These are phyloP conservation scores for Bombus soroeensis DNA, from an alignment of 1,140 invertebrate genomes.

Conservation along the genomic window DNA sequence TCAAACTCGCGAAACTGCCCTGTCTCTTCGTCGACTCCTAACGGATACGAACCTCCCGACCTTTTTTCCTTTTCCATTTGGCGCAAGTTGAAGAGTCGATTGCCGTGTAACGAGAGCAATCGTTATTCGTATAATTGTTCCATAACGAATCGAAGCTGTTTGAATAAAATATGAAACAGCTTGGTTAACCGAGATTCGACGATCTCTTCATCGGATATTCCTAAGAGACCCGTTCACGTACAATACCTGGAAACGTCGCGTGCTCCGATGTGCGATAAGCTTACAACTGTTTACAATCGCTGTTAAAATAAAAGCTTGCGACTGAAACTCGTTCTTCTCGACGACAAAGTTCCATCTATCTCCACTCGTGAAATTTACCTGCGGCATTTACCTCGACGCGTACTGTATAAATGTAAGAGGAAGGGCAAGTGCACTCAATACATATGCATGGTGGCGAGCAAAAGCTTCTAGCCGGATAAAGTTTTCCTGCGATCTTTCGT, in stretches of 20 bases:
- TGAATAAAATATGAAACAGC: not conserved
- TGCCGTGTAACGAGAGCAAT: too few species aligned
- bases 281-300: too few species aligned
- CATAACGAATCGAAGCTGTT: not conserved
- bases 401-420: not conserved
- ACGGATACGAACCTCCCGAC: too few species aligned
- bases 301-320: too few species aligned
- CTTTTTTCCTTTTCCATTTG: too few species aligned
- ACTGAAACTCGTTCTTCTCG: too few species aligned
- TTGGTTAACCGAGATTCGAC: not conserved
- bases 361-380: not conserved
- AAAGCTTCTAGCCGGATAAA: not conserved
- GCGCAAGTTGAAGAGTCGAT: too few species aligned
- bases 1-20: too few species aligned
- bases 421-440: not conserved
- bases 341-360: too few species aligned
- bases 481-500: not conserved
- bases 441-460: not conserved
- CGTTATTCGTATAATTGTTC: not conserved
- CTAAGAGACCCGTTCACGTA: not conserved
- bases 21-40: too few species aligned
- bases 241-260: not conserved
- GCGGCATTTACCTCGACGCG: not conserved
- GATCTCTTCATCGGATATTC: not conserved
- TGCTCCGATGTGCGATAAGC: too few species aligned